Evolutionary conservation across 53 echinoderm and acorn worm species (phyloP).

Genomic region (Pentamera pediparva): DNA sequence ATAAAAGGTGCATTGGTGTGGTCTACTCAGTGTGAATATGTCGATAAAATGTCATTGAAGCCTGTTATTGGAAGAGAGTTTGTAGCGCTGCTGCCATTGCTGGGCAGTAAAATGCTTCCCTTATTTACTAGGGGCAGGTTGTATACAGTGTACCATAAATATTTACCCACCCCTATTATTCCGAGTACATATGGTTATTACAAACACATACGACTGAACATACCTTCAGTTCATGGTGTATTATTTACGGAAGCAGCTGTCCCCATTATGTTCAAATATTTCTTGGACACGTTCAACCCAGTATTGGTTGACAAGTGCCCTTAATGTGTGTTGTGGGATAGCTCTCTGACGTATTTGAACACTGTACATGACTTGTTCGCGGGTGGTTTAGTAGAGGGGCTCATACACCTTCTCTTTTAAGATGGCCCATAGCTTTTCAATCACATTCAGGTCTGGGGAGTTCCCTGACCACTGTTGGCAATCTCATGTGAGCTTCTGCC

Average conservation of each 20-base stretch:
- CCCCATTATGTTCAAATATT: background rate
- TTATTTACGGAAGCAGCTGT: background rate
- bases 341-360: background rate
- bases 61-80: too few species aligned
- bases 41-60: too few species aligned
- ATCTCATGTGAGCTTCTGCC: too few species aligned
- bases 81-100: too few species aligned
- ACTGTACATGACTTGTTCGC: background rate
- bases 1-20: background rate
- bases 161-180: too few species aligned
- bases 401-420: constrained; percentile 3
- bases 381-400: background rate
- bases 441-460: background rate
- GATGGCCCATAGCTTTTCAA: background rate
- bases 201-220: too few species aligned
- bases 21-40: too few species aligned
- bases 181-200: too few species aligned
- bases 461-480: too few species aligned
- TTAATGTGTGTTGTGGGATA: background rate
- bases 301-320: background rate
- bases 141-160: too few species aligned
- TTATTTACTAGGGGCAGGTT: too few species aligned
- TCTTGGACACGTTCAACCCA: background rate
- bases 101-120: too few species aligned
- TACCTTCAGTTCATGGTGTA: background rate